Percentiles rank a stretch among this genome's conserved stretches.
phyloP scores from a whole-genome alignment of 2,797 vertebrate genomes.

The Fratercula arctica region DNA sequence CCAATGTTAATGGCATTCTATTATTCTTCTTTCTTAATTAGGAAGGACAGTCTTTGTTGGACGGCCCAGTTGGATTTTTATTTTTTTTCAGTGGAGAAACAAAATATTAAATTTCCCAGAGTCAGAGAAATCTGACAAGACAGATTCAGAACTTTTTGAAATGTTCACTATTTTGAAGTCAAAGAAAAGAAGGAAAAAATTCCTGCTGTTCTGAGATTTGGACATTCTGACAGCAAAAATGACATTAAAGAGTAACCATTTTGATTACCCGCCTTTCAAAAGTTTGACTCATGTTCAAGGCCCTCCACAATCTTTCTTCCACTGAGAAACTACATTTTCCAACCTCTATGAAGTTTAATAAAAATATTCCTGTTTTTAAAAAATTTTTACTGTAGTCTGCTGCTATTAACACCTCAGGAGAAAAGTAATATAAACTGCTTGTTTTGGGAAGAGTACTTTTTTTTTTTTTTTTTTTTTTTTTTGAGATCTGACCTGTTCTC shows the following conservation, averaged over 20 bases:
- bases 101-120: background rate
- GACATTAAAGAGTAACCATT: background rate
- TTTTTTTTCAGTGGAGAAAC: background rate
- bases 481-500: background rate
- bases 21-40: background rate
- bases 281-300: background rate
- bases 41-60: background rate
- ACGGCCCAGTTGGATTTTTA: background rate
- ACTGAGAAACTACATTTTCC: background rate
- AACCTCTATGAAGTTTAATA: background rate
- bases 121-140: background rate
- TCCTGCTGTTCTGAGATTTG: background rate
- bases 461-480: background rate
- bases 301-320: background rate
- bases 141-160: background rate
- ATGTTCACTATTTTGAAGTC: background rate
- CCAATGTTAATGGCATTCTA: background rate
- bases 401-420: background rate
- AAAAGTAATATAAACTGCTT: background rate
- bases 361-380: background rate
- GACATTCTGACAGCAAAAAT: background rate
- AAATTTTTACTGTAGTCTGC: background rate
- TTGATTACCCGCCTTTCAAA: background rate
- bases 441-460: background rate
- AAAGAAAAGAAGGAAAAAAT: background rate